phyloP scores from a whole-genome alignment of 2,888 invertebrate genomes.

The Nomada fabriciana region DNA sequence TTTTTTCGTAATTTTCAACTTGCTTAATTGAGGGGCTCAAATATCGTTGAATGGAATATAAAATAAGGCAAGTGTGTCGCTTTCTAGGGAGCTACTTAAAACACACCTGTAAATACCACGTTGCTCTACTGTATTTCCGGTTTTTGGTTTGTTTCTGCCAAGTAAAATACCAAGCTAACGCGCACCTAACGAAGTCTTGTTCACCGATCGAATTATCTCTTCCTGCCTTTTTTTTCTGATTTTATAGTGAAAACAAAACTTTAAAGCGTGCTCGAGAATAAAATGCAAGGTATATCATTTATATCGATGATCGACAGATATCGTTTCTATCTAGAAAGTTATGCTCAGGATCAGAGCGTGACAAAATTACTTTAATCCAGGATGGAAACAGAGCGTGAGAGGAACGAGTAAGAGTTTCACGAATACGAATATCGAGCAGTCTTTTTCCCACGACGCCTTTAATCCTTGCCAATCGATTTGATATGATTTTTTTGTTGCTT shows the following conservation, averaged over 20 bases:
- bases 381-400: constrained; percentile 77
- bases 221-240: no score
- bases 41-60: constrained; percentile 30
- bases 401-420: constrained; percentile 76
- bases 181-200: not conserved
- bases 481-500: not conserved
- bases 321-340: constrained; percentile 77
- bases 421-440: constrained; percentile 71
- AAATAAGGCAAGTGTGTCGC: constrained; percentile 80
- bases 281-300: constrained; percentile 3
- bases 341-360: constrained; percentile 76
- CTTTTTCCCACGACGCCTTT: constrained; percentile 30
- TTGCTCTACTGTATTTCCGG: constrained; percentile 29
- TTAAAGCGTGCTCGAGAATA: not conserved
- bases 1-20: no score
- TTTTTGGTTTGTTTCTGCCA: constrained; percentile 20
- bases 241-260: constrained; percentile 12
- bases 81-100: constrained; percentile 63
- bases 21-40: not conserved
- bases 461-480: not conserved
- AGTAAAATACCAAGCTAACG: constrained; percentile 12
- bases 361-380: constrained; percentile 76
- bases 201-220: not conserved
- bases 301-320: constrained; percentile 54
- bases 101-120: not conserved